Evolutionary conservation across 2,888 invertebrate species (phyloP).

Genomic region (Ormyrus rosae): DNA sequence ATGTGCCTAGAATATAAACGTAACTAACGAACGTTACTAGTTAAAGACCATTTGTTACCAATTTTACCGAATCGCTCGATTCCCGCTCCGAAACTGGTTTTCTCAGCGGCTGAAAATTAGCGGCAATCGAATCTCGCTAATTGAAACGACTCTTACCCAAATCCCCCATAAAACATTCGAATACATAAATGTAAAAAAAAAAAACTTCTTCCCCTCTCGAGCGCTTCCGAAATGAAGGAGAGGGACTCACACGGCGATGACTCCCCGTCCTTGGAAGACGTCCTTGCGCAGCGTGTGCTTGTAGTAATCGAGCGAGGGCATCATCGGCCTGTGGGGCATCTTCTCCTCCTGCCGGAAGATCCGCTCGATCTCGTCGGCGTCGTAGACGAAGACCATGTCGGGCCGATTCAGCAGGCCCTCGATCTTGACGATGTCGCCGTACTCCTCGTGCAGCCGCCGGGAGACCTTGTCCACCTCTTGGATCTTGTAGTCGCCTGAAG

Average conservation of each 20-base stretch:
- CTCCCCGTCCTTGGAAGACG: conserved; percentile 84
- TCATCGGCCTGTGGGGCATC: conserved; percentile 84
- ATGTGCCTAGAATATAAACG: no score
- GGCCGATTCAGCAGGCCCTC: conserved; percentile 83
- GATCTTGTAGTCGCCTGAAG: conserved; percentile 81
- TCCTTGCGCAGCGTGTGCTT: conserved; percentile 83
- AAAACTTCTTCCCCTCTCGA: no score
- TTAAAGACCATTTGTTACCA: no score
- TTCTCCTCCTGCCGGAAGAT: conserved; percentile 83
- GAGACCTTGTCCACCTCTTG: conserved; percentile 83
- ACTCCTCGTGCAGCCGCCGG: conserved; percentile 78
- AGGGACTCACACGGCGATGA: conserved; percentile 83
- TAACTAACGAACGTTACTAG: no score
- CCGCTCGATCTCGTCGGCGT: conserved; percentile 83
- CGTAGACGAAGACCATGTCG: conserved; percentile 85
- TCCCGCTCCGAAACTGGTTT: no score
- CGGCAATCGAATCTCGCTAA: no score
- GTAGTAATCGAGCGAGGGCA: conserved; percentile 86
- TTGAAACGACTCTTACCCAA: no score
- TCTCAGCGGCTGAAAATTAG: no score
- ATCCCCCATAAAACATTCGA: no score
- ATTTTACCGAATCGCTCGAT: no score
- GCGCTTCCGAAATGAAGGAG: no score
- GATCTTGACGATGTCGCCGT: conserved; percentile 83
- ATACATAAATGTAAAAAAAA: no score